Conservation (phyloP, 2,113 vertebrate genomes). For the Monarcha castaneiventris region DNA sequence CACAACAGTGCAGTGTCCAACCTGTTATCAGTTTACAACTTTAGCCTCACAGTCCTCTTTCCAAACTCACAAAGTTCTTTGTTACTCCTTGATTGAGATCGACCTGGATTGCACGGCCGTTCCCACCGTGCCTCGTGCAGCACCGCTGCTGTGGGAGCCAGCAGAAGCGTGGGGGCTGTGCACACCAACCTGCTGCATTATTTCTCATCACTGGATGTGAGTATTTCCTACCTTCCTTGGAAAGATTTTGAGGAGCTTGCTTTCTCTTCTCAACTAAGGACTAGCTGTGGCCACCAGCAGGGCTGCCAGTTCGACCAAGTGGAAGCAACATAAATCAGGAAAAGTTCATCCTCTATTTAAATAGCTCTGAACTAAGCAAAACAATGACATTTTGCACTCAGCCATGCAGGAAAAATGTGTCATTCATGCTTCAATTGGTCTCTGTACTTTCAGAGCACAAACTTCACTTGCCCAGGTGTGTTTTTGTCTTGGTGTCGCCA, state of each 20-base stretch:
- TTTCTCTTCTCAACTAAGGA: background rate
- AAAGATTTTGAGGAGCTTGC: background rate
- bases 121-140: background rate
- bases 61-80: slow-evolving; percentile 24
- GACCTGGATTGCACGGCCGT: background rate
- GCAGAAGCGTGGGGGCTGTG: background rate
- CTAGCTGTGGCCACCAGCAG: background rate
- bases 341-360: background rate
- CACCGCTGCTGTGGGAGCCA: background rate
- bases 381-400: background rate
- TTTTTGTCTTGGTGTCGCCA: background rate
- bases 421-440: background rate
- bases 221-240: background rate
- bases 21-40: slow-evolving; percentile 49
- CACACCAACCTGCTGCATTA: background rate
- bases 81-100: background rate
- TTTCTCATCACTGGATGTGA: background rate
- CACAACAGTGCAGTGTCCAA: slow-evolving; percentile 3
- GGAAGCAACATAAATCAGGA: background rate
- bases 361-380: background rate
- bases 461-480: background rate
- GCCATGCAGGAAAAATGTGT: background rate
- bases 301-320: background rate
- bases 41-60: slow-evolving; percentile 22
- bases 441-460: background rate